Base-by-base conservation (phyloP, 2,113 vertebrate species). In the Malurus cyaneus region DNA sequence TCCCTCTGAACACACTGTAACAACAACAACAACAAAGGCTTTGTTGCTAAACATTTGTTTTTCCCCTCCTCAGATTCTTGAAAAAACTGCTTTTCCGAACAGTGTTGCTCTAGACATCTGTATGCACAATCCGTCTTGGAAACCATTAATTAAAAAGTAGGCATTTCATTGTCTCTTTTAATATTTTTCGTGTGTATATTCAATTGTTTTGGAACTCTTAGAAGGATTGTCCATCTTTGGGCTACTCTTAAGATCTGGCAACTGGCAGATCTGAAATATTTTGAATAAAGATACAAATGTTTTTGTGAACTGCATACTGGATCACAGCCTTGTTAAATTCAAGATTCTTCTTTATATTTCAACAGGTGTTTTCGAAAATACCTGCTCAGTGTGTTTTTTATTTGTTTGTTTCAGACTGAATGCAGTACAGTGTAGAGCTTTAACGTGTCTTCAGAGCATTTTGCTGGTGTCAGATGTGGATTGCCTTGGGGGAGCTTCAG, bases 361-460 rank as follows among this genome's bases (percentile, higher is more conserved):
- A 1, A 36, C 10, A 4, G 13, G 23, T 81, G 7, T 80, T 84
- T 60, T 90, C 52, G 31, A 73, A 86, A 50, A n/a, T 52, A 47
- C 41, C 18, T 79, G 11, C 74, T 67, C 50, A 81, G 16, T 50
- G 39, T 11, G 4, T 8, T 49, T 52, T 70, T 66, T 47, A 15
- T 78, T 62, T 49, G 14, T 82, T 77, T 92, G 36, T 94, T 97
- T 54, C 94, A 99, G 99, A 79, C 98, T 99, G 97, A 98, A 97
- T 61, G 97, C 98, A 1, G 97, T 99, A 19, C 99, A 99, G 94
- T 99, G 98, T 47, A 98, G 99, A 89, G 99, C 99, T 13, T 97
- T 99, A 76, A 98, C 98, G 0, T 99, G 99, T 90, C 98, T 99
- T 53, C 99, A 99, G 56, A 99, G 98, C 91, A 98, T 99, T 52